Conservation (phyloP, 2,888 invertebrate genomes). For the Acleris literana region DNA sequence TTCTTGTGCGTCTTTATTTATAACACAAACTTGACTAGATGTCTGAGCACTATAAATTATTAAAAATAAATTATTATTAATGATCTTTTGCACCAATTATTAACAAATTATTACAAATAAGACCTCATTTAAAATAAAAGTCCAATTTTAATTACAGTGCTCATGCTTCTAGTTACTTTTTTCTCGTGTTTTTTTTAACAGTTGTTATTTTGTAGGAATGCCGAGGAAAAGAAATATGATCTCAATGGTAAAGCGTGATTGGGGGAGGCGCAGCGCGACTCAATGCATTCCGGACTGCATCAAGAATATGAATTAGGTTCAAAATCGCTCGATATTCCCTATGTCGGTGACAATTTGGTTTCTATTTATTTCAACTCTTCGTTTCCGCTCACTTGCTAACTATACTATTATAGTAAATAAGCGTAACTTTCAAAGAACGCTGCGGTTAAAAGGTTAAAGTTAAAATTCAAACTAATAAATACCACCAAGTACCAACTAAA, state of each 20-base stretch:
- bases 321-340: background rate
- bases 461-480: too few species aligned
- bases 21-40: slow-evolving; percentile 18
- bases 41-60: slow-evolving; percentile 16
- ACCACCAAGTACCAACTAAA: too few species aligned
- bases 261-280: slow-evolving; percentile 38
- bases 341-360: too few species aligned
- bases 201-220: slow-evolving; percentile 65
- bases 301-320: slow-evolving; percentile 1
- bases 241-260: slow-evolving; percentile 72
- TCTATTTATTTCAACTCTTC: too few species aligned
- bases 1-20: slow-evolving; percentile 16
- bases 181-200: slow-evolving; percentile 8
- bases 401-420: too few species aligned
- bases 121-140: background rate
- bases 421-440: too few species aligned
- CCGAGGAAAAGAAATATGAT: slow-evolving; percentile 75
- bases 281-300: slow-evolving; percentile 41
- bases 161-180: slow-evolving; percentile 22
- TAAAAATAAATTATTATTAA: background rate
- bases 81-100: slow-evolving; percentile 1
- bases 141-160: slow-evolving; percentile 12
- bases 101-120: too few species aligned
- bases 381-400: too few species aligned
- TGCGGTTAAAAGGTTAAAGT: too few species aligned